Conservation (phyloP, 2,113 vertebrate species). For the Coracopsis vasa region DNA sequence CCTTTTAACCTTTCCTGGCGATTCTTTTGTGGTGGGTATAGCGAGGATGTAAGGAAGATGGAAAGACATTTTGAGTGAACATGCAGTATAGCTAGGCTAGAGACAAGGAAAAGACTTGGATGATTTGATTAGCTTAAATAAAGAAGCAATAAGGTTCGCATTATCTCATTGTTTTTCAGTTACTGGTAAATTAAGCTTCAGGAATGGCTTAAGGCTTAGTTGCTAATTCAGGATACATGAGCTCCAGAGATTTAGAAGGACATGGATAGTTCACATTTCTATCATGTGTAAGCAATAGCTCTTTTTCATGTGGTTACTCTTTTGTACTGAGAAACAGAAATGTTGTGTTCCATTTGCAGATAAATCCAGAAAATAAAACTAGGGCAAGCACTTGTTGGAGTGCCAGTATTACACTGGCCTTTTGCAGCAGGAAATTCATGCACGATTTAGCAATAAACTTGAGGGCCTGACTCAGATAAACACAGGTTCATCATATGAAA, state of each 20-base stretch:
- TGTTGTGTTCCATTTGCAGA: not conserved
- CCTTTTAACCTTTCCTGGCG: not conserved
- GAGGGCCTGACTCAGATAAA: not conserved
- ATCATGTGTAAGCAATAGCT: not conserved
- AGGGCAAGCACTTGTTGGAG: not conserved
- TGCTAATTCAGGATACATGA: not conserved
- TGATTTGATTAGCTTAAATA: not conserved
- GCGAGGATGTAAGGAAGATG: not conserved
- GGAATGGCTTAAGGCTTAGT: not conserved
- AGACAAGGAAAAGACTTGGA: not conserved
- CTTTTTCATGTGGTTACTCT: not conserved
- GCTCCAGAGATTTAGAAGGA: not conserved
- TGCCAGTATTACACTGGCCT: not conserved
- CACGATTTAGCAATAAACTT: not conserved
- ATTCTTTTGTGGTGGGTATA: not conserved
- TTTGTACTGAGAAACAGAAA: not conserved
- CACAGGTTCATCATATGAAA: not conserved
- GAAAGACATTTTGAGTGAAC: not conserved
- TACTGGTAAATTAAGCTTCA: not conserved
- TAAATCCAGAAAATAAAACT: not conserved
- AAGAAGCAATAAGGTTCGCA: not conserved
- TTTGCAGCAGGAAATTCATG: not conserved
- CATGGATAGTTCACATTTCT: not conserved
- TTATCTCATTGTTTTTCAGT: constrained; percentile 7
- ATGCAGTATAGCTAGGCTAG: not conserved